phyloP scores from a whole-genome alignment of 2,888 invertebrate species.

The Leucophenga montana region DNA sequence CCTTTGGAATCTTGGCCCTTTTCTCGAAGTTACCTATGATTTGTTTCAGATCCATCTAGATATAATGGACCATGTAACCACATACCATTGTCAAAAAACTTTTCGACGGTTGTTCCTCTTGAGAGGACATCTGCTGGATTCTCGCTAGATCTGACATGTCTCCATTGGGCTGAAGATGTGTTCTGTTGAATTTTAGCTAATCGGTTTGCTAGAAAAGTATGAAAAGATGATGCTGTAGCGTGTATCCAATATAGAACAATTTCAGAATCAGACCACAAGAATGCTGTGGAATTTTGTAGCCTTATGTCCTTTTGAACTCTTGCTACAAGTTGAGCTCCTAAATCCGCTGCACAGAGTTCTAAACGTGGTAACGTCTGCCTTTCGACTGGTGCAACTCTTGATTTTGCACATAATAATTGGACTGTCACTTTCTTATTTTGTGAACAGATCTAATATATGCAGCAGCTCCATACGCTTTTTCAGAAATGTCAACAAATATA shows the following conservation, averaged over 20 bases:
- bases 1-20: too few species aligned
- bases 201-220: not conserved
- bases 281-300: not conserved
- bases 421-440: not conserved
- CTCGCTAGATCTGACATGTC: constrained; percentile 9
- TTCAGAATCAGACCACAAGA: not conserved
- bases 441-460: too few species aligned
- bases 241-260: constrained; percentile 11
- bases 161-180: constrained; percentile 6
- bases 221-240: too few species aligned
- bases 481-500: too few species aligned
- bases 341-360: not conserved
- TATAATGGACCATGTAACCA: constrained; percentile 18
- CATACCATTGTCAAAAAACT: constrained; percentile 50
- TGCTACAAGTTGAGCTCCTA: not conserved
- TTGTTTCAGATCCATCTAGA: too few species aligned
- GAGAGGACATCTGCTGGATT: constrained; percentile 20
- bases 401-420: not conserved
- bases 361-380: not conserved
- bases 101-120: constrained; percentile 29
- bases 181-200: not conserved
- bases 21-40: too few species aligned
- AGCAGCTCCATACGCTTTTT: too few species aligned
- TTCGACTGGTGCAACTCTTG: not conserved
- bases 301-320: not conserved